Conservation (phyloP, 2,888 invertebrate species). For the Acanthosepion lycidas region DNA sequence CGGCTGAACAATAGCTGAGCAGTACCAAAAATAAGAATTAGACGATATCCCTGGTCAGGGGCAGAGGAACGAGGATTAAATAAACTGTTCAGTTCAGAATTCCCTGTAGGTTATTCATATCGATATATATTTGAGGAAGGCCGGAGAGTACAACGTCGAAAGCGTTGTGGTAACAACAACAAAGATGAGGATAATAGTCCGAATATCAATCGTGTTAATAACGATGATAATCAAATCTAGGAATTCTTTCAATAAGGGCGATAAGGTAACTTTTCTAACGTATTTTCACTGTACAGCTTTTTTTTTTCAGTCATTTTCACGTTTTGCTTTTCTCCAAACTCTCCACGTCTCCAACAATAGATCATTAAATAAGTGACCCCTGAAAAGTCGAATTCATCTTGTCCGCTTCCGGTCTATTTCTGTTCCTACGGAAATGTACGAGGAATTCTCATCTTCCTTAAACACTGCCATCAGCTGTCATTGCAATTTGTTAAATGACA, state of each 20-base stretch:
- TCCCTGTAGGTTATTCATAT: too few species aligned
- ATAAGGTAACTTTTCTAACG: background rate
- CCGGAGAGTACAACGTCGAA: too few species aligned
- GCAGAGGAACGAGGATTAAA: too few species aligned
- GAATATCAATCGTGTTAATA: too few species aligned
- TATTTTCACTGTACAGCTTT: background rate
- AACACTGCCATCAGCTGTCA: slow-evolving; percentile 37
- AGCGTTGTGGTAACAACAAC: too few species aligned
- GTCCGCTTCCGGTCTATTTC: slow-evolving; percentile 42
- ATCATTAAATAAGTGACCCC: background rate
- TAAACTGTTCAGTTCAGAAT: too few species aligned
- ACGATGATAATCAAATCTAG: background rate
- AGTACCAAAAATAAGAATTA: too few species aligned
- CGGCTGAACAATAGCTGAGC: too few species aligned
- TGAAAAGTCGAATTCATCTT: slow-evolving; percentile 35
- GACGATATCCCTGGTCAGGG: too few species aligned
- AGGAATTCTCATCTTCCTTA: slow-evolving; percentile 14
- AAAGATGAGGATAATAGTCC: too few species aligned
- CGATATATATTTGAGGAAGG: too few species aligned
- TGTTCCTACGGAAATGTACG: slow-evolving; percentile 38
- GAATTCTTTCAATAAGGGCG: background rate
- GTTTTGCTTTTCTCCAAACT: background rate
- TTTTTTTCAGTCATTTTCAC: background rate
- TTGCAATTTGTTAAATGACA: slow-evolving; percentile 41
- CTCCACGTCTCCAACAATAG: background rate